A percentile compares a stretch with the other conserved stretches of the same genome.
phyloP scores from a whole-genome alignment of 2,797 vertebrate species.

The Diceros bicornis region DNA sequence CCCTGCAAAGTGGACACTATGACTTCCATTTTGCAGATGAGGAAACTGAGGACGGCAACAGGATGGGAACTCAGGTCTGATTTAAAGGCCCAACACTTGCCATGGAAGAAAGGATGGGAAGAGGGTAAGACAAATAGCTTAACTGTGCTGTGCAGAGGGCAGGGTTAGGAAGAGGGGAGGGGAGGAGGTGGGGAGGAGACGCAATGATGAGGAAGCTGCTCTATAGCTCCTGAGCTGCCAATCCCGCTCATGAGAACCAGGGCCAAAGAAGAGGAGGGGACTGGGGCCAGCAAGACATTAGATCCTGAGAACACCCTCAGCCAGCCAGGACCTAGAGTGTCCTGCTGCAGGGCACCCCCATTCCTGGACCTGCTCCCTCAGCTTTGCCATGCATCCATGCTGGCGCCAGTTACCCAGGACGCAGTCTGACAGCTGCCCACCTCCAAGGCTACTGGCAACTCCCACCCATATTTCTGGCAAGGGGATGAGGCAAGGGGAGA shows the following conservation, averaged over 20 bases:
- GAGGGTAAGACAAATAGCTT: not conserved
- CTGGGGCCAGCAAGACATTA: not conserved
- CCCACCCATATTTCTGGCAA: not conserved
- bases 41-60: not conserved
- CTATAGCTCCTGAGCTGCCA: not conserved
- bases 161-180: slow-evolving; percentile 16
- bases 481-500: not conserved
- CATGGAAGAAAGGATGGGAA: not conserved
- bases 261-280: not conserved
- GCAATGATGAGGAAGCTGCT: not conserved
- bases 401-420: not conserved
- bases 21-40: not conserved
- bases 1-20: not conserved
- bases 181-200: not conserved
- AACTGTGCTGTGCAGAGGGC: not conserved
- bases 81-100: not conserved
- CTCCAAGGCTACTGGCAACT: not conserved
- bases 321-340: not conserved
- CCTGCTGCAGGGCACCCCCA: not conserved
- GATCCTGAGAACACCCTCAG: not conserved
- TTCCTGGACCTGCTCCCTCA: rapidly evolving
- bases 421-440: not conserved
- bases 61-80: not conserved
- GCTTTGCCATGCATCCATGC: not conserved
- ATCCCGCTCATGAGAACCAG: not conserved